phyloP scores from a whole-genome alignment of 2,888 invertebrate genomes.

The Apomyelois bistriatella region DNA sequence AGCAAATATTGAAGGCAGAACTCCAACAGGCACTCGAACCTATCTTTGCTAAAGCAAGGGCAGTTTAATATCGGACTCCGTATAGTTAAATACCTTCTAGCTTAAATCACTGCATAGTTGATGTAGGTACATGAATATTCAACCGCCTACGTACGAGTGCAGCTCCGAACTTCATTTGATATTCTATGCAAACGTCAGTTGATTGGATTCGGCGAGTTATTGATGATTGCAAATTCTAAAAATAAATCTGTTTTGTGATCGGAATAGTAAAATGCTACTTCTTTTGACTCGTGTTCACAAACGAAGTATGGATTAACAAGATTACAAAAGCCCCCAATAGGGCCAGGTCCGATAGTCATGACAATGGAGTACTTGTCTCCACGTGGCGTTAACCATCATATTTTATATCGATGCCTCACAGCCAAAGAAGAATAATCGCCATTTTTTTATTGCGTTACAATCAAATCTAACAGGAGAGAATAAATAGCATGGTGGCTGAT shows the following conservation, averaged over 20 bases:
- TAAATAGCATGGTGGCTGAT: no score
- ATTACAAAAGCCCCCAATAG: no score
- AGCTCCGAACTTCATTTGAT: conserved; percentile 40
- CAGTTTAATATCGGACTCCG: background rate
- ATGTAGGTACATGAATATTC: conserved; percentile 38
- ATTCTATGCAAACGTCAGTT: conserved; percentile 48
- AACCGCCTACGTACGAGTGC: conserved; percentile 30
- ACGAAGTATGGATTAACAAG: no score
- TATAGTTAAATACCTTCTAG: background rate
- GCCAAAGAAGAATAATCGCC: no score
- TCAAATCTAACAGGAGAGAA: no score
- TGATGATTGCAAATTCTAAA: conserved; percentile 46
- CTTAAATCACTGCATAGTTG: conserved; percentile 10
- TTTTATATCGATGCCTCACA: no score
- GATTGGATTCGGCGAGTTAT: conserved; percentile 5
- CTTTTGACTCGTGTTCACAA: background rate
- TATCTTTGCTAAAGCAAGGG: background rate
- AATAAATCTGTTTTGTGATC: conserved; percentile 11
- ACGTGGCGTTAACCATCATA: no score
- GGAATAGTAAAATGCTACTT: background rate
- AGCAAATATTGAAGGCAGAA: no score
- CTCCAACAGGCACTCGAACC: no score
- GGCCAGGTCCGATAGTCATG: no score
- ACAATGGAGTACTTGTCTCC: no score
- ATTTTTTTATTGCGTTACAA: no score